Percentiles rank a stretch among this genome's conserved stretches.
Evolutionary conservation across 2,797 vertebrate genomes (phyloP).

Genomic region (Otolemur crassicaudatus): DNA sequence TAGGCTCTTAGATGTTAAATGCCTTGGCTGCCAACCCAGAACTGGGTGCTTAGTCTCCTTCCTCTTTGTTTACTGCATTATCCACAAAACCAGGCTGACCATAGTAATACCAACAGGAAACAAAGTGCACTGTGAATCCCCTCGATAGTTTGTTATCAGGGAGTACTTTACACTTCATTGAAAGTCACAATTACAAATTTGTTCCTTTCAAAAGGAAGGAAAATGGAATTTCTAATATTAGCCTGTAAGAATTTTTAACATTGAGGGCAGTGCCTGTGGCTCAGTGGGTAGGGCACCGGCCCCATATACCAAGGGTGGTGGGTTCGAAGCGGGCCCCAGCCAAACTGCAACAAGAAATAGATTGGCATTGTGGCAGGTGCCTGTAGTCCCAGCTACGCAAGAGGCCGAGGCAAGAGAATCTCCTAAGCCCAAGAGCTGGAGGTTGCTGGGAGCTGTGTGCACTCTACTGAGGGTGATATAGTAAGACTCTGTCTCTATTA

Average conservation of each 20-base stretch:
- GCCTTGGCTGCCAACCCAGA: neutral
- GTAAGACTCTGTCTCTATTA: too few species aligned
- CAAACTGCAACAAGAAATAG: too few species aligned
- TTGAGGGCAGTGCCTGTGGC: neutral
- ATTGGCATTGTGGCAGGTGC: too few species aligned
- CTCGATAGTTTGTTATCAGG: neutral
- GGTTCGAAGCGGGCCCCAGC: too few species aligned
- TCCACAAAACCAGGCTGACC: neutral
- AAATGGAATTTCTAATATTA: neutral
- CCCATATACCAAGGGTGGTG: too few species aligned
- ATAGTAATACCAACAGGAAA: neutral
- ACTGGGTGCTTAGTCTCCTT: neutral
- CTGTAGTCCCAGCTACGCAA: too few species aligned
- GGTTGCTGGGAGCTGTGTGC: too few species aligned
- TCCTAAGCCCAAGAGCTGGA: too few species aligned
- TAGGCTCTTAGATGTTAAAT: neutral
- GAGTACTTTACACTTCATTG: neutral
- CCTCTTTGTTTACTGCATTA: neutral
- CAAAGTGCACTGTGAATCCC: neutral
- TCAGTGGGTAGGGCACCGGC: too few species aligned
- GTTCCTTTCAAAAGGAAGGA: slow-evolving; percentile 14
- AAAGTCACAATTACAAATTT: slow-evolving; percentile 2
- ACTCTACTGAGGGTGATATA: too few species aligned
- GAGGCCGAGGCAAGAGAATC: too few species aligned
- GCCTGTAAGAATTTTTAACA: neutral